Percentiles rank a stretch among this genome's conserved stretches.
These are phyloP conservation scores for Rhingia campestris DNA, from an alignment of 2,888 invertebrate species.

Conservation along the genomic window DNA sequence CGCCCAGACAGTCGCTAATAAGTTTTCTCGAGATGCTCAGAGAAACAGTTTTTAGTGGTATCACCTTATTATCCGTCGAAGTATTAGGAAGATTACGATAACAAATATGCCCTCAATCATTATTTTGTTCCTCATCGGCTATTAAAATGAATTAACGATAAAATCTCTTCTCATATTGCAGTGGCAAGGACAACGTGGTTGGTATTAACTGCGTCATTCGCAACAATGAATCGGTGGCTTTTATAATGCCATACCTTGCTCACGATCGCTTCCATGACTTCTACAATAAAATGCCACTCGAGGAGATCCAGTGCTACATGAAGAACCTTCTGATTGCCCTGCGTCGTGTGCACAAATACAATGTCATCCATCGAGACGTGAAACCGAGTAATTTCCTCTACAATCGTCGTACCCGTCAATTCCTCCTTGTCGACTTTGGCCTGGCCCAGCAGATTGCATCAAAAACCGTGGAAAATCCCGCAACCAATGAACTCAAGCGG, in stretches of 20 bases:
- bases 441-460: constrained; percentile 87
- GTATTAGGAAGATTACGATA: too few species aligned
- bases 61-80: too few species aligned
- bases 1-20: too few species aligned
- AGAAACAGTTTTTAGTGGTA: too few species aligned
- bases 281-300: constrained; percentile 87
- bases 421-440: constrained; percentile 94
- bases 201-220: constrained; percentile 91
- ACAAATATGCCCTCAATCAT: too few species aligned
- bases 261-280: constrained; percentile 92
- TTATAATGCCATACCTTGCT: constrained; percentile 94
- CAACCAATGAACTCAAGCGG: constrained; percentile 75
- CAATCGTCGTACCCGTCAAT: constrained; percentile 88
- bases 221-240: constrained; percentile 90
- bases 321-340: constrained; percentile 90
- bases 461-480: constrained; percentile 21
- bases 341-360: constrained; percentile 90
- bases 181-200: constrained; percentile 91
- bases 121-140: too few species aligned
- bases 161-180: constrained; percentile 64
- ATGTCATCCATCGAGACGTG: constrained; percentile 94
- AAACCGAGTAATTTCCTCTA: constrained; percentile 96
- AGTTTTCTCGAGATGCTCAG: too few species aligned
- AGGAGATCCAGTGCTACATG: constrained; percentile 91
- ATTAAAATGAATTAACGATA: too few species aligned